These are phyloP conservation scores for Cirrhinus molitorella DNA, from an alignment of 2,797 vertebrate genomes.

Conservation along the genomic window DNA sequence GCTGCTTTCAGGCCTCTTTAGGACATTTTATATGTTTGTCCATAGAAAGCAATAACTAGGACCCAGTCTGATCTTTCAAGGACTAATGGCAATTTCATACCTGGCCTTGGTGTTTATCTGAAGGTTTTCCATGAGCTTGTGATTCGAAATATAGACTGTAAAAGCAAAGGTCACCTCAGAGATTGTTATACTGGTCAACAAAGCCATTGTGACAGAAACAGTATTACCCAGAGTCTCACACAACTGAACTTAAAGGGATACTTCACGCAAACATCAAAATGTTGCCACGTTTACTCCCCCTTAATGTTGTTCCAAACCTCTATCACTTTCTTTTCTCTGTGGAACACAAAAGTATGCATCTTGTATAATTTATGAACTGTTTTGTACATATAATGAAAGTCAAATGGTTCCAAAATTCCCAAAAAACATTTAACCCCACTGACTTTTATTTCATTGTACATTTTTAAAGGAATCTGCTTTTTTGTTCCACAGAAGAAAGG, in stretches of 20 bases:
- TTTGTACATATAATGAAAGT: not conserved
- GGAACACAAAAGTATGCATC: not conserved
- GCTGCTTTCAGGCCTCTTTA: constrained; percentile 31
- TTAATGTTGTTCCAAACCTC: not conserved
- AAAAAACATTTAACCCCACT: not conserved
- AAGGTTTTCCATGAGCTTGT: not conserved
- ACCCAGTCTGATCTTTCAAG: not conserved
- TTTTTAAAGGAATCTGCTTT: not conserved
- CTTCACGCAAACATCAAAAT: not conserved
- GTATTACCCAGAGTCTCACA: not conserved
- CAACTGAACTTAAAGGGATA: not conserved
- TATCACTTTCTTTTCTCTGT: not conserved
- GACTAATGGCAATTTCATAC: constrained; percentile 23
- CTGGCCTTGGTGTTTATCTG: not conserved
- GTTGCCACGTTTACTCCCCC: too few species aligned
- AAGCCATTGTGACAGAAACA: not conserved
- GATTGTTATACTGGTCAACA: not conserved
- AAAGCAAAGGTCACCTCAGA: not conserved
- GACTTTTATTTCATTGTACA: not conserved
- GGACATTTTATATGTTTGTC: constrained; percentile 35
- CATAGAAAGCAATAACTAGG: constrained; percentile 27
- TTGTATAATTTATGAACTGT: not conserved
- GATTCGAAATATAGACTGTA: not conserved
- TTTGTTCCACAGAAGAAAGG: not conserved
- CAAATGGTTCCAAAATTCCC: not conserved